These are phyloP conservation scores for Gastrophysa polygoni DNA, from an alignment of 2,888 invertebrate genomes.

Conservation along the genomic window DNA sequence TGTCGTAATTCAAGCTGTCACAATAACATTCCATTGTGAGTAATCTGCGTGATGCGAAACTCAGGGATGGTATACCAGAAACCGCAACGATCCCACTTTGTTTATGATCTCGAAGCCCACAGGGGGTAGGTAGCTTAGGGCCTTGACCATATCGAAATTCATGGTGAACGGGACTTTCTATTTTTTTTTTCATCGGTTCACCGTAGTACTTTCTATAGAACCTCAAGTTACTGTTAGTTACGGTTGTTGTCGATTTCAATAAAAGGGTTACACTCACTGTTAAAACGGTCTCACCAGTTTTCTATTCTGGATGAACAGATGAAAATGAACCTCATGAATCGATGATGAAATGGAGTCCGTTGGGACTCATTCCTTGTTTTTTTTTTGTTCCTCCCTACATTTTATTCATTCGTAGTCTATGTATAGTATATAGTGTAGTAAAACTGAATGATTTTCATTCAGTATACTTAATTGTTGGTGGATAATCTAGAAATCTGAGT, in stretches of 20 bases:
- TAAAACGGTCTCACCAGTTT: too few species aligned
- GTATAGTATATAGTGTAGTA: too few species aligned
- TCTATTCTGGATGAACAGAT: too few species aligned
- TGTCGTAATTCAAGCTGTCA: constrained; percentile 18
- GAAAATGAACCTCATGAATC: too few species aligned
- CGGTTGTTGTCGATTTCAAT: neutral
- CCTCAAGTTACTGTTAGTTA: constrained; percentile 7
- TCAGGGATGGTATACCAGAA: constrained; percentile 21
- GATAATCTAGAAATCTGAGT: too few species aligned
- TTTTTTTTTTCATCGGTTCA: neutral
- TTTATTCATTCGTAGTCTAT: too few species aligned
- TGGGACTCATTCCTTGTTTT: too few species aligned
- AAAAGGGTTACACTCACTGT: constrained; percentile 1
- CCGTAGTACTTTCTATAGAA: neutral
- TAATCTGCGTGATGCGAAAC: constrained; percentile 11
- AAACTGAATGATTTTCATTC: too few species aligned
- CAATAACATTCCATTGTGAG: constrained; percentile 17
- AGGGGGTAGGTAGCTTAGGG: constrained; percentile 20
- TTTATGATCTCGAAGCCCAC: constrained; percentile 7
- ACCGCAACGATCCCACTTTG: constrained; percentile 22
- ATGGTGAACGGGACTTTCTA: constrained; percentile 23
- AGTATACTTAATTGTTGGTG: too few species aligned
- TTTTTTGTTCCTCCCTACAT: too few species aligned
- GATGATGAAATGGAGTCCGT: too few species aligned
- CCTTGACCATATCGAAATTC: constrained; percentile 20